These are phyloP conservation scores for Aradophagus sp. DNA, from an alignment of 1,140 invertebrate genomes.

Conservation along the genomic window DNA sequence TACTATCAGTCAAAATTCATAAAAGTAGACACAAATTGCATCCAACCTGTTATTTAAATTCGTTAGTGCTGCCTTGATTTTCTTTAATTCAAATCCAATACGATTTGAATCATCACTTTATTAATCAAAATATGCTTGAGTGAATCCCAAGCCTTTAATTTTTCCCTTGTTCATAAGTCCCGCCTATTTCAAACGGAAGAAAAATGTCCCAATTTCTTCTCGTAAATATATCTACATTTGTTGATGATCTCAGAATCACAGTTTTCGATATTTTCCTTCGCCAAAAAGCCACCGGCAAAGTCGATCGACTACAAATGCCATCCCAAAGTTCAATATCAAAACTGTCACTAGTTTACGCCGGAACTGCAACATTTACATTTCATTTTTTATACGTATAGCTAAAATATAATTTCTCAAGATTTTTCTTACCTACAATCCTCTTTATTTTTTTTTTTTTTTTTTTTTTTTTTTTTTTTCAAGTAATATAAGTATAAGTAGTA, in stretches of 20 bases:
- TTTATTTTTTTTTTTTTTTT: no score
- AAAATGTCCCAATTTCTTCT: no score
- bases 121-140: no score
- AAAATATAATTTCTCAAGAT: no score
- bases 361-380: constrained; percentile 79
- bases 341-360: constrained; percentile 86
- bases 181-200: constrained; percentile 1
- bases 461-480: not conserved
- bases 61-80: no score
- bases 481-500: no score
- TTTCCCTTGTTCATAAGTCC: not conserved
- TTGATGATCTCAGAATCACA: constrained; percentile 64
- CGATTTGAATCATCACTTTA: no score
- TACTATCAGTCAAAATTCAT: no score
- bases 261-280: constrained; percentile 78
- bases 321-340: constrained; percentile 86
- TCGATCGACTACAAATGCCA: constrained; percentile 89
- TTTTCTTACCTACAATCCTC: no score
- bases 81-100: no score
- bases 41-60: no score
- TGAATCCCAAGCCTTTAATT: no score
- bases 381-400: constrained; percentile 9
- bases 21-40: not conserved
- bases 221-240: constrained; percentile 11
- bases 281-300: constrained; percentile 91